Conservation (phyloP, 2,888 invertebrate species). For the Diloba caeruleocephala region DNA sequence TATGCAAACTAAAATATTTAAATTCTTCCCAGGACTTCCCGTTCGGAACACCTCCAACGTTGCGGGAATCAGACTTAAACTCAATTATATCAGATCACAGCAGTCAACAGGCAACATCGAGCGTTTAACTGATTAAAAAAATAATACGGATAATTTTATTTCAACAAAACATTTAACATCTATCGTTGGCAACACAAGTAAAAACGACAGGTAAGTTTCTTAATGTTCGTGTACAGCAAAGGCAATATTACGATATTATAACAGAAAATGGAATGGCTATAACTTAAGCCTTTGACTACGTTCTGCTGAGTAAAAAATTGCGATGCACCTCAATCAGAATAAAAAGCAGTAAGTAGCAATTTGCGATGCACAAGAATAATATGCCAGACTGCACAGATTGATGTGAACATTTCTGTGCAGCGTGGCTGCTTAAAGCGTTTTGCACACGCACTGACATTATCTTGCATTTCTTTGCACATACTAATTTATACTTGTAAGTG, state of each 20-base stretch:
- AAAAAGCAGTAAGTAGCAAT: not conserved
- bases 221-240: not conserved
- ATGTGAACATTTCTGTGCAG: not conserved
- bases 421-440: not conserved
- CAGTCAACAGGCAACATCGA: constrained; percentile 87
- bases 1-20: no score
- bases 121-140: constrained; percentile 68
- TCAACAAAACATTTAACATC: not conserved
- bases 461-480: not conserved
- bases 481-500: not conserved
- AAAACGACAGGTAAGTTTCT: constrained; percentile 6
- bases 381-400: constrained; percentile 3
- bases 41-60: constrained; percentile 83
- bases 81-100: constrained; percentile 85
- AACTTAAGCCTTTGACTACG: constrained; percentile 11
- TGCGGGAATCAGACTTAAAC: constrained; percentile 82
- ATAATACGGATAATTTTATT: not conserved
- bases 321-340: no score
- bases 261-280: not conserved
- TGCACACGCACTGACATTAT: no score
- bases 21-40: constrained; percentile 80
- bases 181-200: constrained; percentile 1
- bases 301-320: not conserved
- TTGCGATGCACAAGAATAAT: not conserved
- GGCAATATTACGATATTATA: not conserved